Evolutionary conservation across 2,797 vertebrate genomes (phyloP).

Genomic region (Chrosomus eos): DNA sequence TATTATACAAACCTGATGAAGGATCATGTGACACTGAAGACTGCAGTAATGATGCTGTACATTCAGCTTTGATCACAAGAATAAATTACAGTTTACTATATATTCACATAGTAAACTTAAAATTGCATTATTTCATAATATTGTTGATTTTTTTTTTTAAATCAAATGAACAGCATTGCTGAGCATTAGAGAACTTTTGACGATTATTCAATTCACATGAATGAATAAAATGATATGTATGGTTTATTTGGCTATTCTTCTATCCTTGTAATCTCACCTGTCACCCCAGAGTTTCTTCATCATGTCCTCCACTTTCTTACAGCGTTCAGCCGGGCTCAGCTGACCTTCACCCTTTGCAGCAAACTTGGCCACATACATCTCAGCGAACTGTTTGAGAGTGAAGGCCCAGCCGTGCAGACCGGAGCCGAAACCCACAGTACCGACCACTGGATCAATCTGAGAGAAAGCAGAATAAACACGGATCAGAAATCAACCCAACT

Average conservation of each 20-base stretch:
- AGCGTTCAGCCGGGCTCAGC: slow-evolving; percentile 78
- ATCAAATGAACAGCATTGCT: not conserved
- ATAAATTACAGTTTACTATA: not conserved
- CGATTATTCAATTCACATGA: not conserved
- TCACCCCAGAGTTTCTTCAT: slow-evolving; percentile 98
- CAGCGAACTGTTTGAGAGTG: slow-evolving; percentile 96
- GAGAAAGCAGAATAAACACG: not conserved
- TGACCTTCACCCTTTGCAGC: slow-evolving; percentile 88
- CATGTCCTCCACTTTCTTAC: slow-evolving; percentile 97
- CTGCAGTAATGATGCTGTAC: not conserved
- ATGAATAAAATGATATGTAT: not conserved
- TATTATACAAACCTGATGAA: not conserved
- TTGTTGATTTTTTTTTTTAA: not conserved
- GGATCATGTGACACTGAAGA: not conserved
- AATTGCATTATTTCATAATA: not conserved
- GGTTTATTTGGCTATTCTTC: rapidly evolving
- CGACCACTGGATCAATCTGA: slow-evolving; percentile 88
- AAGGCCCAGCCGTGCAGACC: slow-evolving; percentile 97
- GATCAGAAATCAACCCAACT: not conserved
- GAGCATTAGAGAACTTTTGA: not conserved
- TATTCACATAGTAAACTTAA: not conserved
- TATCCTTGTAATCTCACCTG: slow-evolving; percentile 72
- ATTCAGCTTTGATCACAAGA: not conserved
- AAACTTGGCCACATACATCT: slow-evolving; percentile 94
- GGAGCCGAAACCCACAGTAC: slow-evolving; percentile 94